Percentiles rank a stretch among this genome's conserved stretches.
phyloP scores from a whole-genome alignment of 23 tunicate species.

The Trididemnum miniatum region DNA sequence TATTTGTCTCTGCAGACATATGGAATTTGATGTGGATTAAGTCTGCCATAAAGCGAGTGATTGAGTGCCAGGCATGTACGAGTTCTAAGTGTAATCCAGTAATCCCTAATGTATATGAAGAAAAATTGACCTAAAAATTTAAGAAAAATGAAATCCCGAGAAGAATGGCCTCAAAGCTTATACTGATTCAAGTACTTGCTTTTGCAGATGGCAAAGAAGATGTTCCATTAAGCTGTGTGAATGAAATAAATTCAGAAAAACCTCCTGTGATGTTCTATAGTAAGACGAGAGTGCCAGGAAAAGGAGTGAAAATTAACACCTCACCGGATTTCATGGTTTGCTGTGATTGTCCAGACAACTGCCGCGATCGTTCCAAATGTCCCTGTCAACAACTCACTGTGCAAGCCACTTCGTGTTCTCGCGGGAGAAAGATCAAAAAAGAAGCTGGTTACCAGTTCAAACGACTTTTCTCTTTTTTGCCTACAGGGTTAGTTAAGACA shows the following conservation, averaged over 20 bases:
- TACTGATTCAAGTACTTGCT: too few species aligned
- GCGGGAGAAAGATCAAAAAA: conserved; percentile 53
- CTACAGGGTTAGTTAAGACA: conserved; percentile 84
- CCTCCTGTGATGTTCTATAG: conserved; percentile 86
- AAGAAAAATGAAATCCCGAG: too few species aligned
- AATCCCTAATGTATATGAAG: too few species aligned
- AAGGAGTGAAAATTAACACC: conserved; percentile 70
- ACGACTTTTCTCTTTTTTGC: conserved; percentile 60
- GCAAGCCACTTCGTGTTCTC: conserved; percentile 79
- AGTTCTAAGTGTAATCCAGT: too few species aligned
- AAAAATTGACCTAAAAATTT: too few species aligned
- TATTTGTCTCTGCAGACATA: too few species aligned
- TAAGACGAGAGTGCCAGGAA: conserved; percentile 60
- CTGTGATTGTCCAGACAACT: conserved; percentile 95
- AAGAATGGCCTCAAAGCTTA: too few species aligned
- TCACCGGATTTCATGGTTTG: conserved; percentile 74
- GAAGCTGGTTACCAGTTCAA: conserved; percentile 73
- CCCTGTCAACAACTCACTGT: conserved; percentile 96
- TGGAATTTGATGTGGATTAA: too few species aligned
- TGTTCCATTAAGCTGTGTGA: conserved; percentile 69
- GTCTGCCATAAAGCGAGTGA: too few species aligned
- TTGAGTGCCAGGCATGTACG: too few species aligned
- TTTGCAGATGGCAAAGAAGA: conserved; percentile 85
- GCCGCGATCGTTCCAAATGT: conserved; percentile 80
- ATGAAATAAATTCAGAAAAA: conserved; percentile 57